Base-by-base conservation (phyloP, 2,797 vertebrate species). In the Varecia variegata region DNA sequence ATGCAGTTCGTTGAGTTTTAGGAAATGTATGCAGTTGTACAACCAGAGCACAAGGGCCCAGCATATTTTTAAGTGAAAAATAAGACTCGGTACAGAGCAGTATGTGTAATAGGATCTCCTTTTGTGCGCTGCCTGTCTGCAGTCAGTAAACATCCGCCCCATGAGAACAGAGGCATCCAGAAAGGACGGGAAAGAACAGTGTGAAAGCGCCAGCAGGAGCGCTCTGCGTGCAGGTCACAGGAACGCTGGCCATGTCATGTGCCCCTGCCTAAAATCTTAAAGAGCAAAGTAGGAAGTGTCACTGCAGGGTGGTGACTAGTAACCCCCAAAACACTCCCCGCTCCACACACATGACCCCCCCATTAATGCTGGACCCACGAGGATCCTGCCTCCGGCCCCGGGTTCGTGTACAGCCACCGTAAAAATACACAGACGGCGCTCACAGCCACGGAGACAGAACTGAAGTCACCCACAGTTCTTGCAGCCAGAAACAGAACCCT, bases 391-490 rank as follows among this genome's bases (percentile, higher is more conserved):
- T 1, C 25, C 5, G 74, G 74, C 65, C 21, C 15, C 38, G 4
- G 3, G 43, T 15, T 25, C 13, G 1, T 30, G 20, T 20, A 0
- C 3, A 3, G 3, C 0, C 21, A 5, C 1, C 11, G 15, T 47
- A 35, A 45, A 43, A 32, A 25, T 6, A 5, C 20, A 18, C 23
- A 40, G 68, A 47, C 25, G 7, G 0, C 2, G 2, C 9, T 40
- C n/a, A 10, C 3, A 43, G 60, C 30, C 20, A 0, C 2, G 58
- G 76, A 30, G 89, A 27, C 50, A 8, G 20, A 52, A 62, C 60
- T 32, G 60, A 62, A 62, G 60, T 62, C 60, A 62, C 60, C 30
- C 30, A 15, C 14, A 60, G 14, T 62, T 62, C 60, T 32, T 62
- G 14, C 13, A 32, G 32, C 27, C 60, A 15, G 27, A 14, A 62